Base-by-base conservation (phyloP, 2,797 vertebrate genomes). In the Enteromius unitaeniatus region DNA sequence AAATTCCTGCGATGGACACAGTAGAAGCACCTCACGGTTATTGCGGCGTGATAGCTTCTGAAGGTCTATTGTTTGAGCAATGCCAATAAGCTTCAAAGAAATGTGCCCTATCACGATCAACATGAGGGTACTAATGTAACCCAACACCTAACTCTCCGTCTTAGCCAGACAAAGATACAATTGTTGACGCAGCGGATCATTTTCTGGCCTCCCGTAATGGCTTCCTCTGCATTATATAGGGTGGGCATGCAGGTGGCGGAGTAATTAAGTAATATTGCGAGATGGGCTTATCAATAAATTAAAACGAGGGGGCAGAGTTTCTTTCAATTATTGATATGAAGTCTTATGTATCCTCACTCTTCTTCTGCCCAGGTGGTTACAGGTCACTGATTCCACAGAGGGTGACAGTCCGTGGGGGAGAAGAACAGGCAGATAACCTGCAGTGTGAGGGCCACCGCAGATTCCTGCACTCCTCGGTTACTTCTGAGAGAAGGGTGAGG, bases 241-340 rank as follows among this genome's bases (percentile, higher is more conserved):
- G 31, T 65, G 70, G 77, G 55, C 77, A 7, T 70, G 49, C 42
- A 72, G 82, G 37, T 75, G 88, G 80, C 73, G 23, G 64, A 45
- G 82, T 89, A 88, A 85, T 89, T 89, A 87, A 87, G 69, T 58
- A 86, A 84, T 83, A 83, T 89, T 85, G 64, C 77, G 40, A 64
- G 73, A 67, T 47, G 75, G 86, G 69, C 53, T 89, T 73, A 90
- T 88, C 70, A 86, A 90, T 90, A 81, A 87, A 79, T 86, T 80
- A 90, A 81, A 82, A 23, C 19, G 17, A 58, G 78, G 68, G 87
- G 82, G 69, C 83, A 82, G 70, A 64, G 75, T 89, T 88, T 88
- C 87, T 55, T 68, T 90, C 65, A 89, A 90, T 89, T 86, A 89
- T 87, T 89, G 23, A 90, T 84, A 53, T 67, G 62, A 84, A 83